phyloP scores from a whole-genome alignment of 1,140 invertebrate genomes.

The Prorops nasuta region DNA sequence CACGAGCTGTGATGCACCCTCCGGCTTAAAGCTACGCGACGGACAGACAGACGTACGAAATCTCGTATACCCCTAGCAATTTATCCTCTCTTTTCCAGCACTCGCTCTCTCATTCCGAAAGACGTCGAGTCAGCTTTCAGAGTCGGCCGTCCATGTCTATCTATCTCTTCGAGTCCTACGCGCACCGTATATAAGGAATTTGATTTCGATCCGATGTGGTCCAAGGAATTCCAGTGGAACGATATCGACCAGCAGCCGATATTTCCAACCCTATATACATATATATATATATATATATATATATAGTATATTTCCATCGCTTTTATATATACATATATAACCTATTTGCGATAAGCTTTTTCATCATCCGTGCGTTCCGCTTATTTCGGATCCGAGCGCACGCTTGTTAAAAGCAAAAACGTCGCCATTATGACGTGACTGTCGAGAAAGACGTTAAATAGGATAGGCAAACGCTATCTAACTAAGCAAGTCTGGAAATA shows the following conservation, averaged over 20 bases:
- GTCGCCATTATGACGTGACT: too few species aligned
- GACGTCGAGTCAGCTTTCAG: conserved; percentile 51
- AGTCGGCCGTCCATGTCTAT: conserved; percentile 24
- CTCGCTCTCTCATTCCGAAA: conserved; percentile 31
- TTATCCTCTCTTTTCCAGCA: not conserved
- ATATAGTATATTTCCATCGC: too few species aligned
- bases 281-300: too few species aligned
- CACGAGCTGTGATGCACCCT: conserved; percentile 47
- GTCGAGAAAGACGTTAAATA: conserved; percentile 45
- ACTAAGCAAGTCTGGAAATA: conserved; percentile 52
- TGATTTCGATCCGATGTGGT: conserved; percentile 30
- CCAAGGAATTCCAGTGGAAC: too few species aligned
- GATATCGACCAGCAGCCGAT: too few species aligned
- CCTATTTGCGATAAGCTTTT: too few species aligned
- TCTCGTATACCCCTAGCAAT: conserved; percentile 18
- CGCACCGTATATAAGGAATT: conserved; percentile 32
- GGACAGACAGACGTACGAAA: conserved; percentile 29
- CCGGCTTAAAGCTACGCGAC: conserved; percentile 30
- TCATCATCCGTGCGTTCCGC: too few species aligned
- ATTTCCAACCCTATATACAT: too few species aligned
- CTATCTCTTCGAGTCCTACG: conserved; percentile 12
- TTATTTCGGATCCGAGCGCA: too few species aligned
- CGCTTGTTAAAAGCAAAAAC: too few species aligned
- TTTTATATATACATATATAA: too few species aligned
- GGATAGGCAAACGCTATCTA: conserved; percentile 52